These are phyloP conservation scores for Drosophila nasuta DNA, from an alignment of 1,140 invertebrate genomes.

Conservation along the genomic window DNA sequence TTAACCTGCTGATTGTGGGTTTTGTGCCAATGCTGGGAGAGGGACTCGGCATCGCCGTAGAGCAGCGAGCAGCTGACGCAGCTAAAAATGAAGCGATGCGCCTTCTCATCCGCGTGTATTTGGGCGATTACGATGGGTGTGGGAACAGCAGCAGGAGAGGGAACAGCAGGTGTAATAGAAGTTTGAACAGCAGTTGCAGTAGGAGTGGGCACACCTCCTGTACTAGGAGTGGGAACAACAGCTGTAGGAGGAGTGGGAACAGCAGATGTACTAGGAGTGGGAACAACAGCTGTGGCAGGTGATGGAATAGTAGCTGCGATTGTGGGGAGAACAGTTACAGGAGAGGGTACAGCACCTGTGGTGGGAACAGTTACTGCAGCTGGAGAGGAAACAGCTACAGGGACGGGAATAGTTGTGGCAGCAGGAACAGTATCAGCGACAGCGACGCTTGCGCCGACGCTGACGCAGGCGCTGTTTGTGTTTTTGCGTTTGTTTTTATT, in stretches of 20 bases:
- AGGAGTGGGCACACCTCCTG: background rate
- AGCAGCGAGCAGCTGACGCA: conserved; percentile 64
- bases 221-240: too few species aligned
- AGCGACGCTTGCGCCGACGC: conserved; percentile 15
- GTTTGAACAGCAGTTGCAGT: background rate
- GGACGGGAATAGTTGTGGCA: background rate
- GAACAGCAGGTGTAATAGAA: background rate
- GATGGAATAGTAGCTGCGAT: background rate
- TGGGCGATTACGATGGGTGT: conserved; percentile 47
- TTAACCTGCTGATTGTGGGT: conserved; percentile 47
- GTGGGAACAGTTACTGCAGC: background rate
- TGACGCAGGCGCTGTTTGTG: conserved; percentile 52
- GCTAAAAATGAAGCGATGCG: conserved; percentile 63
- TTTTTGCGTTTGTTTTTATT: conserved; percentile 52
- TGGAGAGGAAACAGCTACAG: background rate
- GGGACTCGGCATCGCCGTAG: conserved; percentile 56
- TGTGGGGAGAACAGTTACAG: background rate
- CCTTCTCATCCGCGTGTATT: conserved; percentile 67
- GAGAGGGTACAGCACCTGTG: background rate
- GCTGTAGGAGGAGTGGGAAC: background rate
- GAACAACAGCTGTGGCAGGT: too few species aligned
- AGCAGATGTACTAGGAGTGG: too few species aligned
- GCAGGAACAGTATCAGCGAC: background rate
- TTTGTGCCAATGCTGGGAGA: conserved; percentile 65
- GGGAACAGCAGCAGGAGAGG: too few species aligned